Conservation (phyloP, 2,888 invertebrate species). For the Crematogaster levior region DNA sequence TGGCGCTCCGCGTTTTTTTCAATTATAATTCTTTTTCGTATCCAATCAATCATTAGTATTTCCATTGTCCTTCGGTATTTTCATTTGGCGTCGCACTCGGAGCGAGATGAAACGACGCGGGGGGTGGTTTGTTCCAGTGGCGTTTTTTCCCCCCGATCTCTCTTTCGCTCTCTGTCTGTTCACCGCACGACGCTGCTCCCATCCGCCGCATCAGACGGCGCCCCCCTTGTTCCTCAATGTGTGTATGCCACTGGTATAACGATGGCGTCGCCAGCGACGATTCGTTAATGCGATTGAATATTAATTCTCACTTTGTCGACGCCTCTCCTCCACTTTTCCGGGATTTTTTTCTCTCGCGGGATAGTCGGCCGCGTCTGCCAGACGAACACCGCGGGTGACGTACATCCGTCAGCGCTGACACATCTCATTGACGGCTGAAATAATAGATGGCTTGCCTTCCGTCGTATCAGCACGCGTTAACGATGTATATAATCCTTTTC, state of each 20-base stretch:
- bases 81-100: conserved; percentile 84
- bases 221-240: conserved; percentile 53
- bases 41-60: conserved; percentile 86
- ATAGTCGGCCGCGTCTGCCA: conserved; percentile 64
- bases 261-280: conserved; percentile 82
- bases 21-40: conserved; percentile 86
- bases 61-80: conserved; percentile 86
- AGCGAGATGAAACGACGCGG: conserved; percentile 72
- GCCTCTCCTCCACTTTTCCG: conserved; percentile 71
- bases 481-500: conserved; percentile 73
- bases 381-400: conserved; percentile 75
- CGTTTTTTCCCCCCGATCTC: conserved; percentile 18
- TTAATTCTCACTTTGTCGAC: conserved; percentile 83
- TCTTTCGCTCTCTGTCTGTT: conserved; percentile 24
- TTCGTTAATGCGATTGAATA: conserved; percentile 85
- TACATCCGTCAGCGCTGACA: conserved; percentile 76
- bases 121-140: conserved; percentile 40
- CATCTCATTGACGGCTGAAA: conserved; percentile 76
- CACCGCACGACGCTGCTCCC: conserved; percentile 42
- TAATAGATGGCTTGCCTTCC: conserved; percentile 76
- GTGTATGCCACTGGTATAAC: conserved; percentile 72
- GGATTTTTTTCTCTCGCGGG: conserved; percentile 67
- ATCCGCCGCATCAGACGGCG: conserved; percentile 52
- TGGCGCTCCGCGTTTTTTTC: conserved; percentile 84
- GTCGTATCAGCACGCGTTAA: conserved; percentile 67